These are phyloP conservation scores for Zaprionus africanus DNA, from an alignment of 1,140 invertebrate genomes.

Conservation along the genomic window DNA sequence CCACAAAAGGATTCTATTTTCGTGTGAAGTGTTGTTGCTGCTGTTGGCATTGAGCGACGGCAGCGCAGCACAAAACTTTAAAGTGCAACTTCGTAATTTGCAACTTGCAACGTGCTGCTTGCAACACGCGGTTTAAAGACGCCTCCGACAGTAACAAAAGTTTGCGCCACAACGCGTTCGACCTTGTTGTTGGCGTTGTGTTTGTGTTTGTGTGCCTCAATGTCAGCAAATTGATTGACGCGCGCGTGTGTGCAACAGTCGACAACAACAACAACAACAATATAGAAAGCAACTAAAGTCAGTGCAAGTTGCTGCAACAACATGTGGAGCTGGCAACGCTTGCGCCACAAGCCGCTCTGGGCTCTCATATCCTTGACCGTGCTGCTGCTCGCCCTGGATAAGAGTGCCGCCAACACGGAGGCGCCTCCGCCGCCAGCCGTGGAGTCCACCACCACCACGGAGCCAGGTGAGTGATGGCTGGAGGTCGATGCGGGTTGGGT, in stretches of 20 bases:
- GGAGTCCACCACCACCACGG: slow-evolving; percentile 71
- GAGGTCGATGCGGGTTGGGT: not conserved
- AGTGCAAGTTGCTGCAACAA: slow-evolving; percentile 34
- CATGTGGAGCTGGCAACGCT: slow-evolving; percentile 68
- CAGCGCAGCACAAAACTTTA: slow-evolving; percentile 21
- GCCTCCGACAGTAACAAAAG: not conserved
- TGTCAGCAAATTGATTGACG: slow-evolving; percentile 45
- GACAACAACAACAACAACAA: slow-evolving; percentile 17
- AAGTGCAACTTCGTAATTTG: slow-evolving; percentile 8
- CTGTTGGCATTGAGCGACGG: slow-evolving; percentile 49
- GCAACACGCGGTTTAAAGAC: slow-evolving; percentile 34
- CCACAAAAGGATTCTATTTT: slow-evolving; percentile 68
- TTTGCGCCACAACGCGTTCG: not conserved
- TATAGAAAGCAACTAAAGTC: slow-evolving; percentile 4
- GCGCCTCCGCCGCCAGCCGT: slow-evolving; percentile 51
- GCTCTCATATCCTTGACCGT: slow-evolving; percentile 74
- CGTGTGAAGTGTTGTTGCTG: slow-evolving; percentile 54
- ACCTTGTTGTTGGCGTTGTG: slow-evolving; percentile 19
- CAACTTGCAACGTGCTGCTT: slow-evolving; percentile 19
- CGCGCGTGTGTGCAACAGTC: slow-evolving; percentile 13
- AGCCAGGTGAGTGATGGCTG: slow-evolving; percentile 67
- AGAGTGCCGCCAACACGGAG: slow-evolving; percentile 74
- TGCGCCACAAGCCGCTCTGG: slow-evolving; percentile 79
- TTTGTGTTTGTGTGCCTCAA: slow-evolving; percentile 28
- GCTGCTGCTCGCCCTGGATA: slow-evolving; percentile 73